Percentiles rank a stretch among this genome's conserved stretches.
Conservation (phyloP, 2,888 invertebrate species). For the Amphipoea oculea region DNA sequence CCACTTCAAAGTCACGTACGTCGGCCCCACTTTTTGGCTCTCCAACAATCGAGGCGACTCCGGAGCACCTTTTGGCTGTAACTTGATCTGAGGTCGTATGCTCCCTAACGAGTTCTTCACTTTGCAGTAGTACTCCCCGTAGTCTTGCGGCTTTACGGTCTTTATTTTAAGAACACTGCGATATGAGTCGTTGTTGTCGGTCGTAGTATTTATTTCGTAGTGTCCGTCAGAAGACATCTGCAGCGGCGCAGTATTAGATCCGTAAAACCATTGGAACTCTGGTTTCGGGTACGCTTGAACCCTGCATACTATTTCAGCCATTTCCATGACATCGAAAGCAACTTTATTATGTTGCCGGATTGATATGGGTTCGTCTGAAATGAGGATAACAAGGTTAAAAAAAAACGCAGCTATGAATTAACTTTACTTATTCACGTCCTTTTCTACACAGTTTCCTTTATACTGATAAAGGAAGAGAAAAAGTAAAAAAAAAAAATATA, state of each 20-base stretch:
- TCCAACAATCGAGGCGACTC: constrained; percentile 94
- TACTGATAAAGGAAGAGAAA: constrained; percentile 15
- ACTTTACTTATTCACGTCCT: constrained; percentile 13
- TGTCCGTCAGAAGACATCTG: constrained; percentile 95
- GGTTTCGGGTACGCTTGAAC: constrained; percentile 98
- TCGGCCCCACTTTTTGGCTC: constrained; percentile 94
- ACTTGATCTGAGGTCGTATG: constrained; percentile 93
- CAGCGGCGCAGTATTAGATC: constrained; percentile 93
- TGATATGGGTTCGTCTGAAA: constrained; percentile 95
- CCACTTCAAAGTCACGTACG: constrained; percentile 95
- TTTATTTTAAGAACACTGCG: constrained; percentile 94
- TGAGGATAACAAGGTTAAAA: constrained; percentile 56
- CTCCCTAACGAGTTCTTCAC: constrained; percentile 96
- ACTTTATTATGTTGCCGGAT: constrained; percentile 96
- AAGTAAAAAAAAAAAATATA: constrained; percentile 29
- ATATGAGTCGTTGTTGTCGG: constrained; percentile 96
- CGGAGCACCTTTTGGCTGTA: constrained; percentile 97
- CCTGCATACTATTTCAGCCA: constrained; percentile 96
- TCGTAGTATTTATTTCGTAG: constrained; percentile 95
- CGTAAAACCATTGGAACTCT: constrained; percentile 97
- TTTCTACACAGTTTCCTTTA: constrained; percentile 18
- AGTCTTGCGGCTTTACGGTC: constrained; percentile 95
- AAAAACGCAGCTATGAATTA: constrained; percentile 6
- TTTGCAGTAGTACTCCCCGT: constrained; percentile 97
- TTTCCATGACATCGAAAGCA: constrained; percentile 95